Evolutionary conservation across 2,797 vertebrate genomes (phyloP).

Genomic region (Bradypodion ventrale): DNA sequence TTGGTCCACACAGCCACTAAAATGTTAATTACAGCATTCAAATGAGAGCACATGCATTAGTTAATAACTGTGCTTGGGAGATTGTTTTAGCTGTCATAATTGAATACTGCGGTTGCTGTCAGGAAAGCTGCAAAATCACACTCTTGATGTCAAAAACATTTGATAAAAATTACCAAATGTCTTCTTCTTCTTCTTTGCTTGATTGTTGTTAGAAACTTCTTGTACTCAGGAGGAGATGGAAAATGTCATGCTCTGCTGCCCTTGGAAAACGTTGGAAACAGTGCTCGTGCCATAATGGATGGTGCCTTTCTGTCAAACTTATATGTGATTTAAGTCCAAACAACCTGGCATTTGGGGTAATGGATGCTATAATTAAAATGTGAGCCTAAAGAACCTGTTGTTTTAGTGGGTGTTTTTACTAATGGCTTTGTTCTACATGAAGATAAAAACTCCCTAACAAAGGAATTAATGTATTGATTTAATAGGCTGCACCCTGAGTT

Average conservation of each 20-base stretch:
- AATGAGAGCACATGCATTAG: slow-evolving; percentile 25
- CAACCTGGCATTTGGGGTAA: slow-evolving; percentile 59
- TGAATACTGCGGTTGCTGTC: slow-evolving; percentile 6
- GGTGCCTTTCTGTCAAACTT: slow-evolving; percentile 52
- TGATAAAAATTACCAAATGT: slow-evolving; percentile 36
- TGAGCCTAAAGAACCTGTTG: slow-evolving; percentile 65
- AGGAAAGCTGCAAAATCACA: slow-evolving; percentile 1
- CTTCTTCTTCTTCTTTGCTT: not conserved
- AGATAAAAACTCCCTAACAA: slow-evolving; percentile 74
- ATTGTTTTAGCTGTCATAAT: not conserved
- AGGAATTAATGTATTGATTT: slow-evolving; percentile 74
- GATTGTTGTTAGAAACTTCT: slow-evolving; percentile 18
- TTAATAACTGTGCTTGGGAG: slow-evolving; percentile 37
- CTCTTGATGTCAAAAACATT: not conserved
- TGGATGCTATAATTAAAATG: slow-evolving; percentile 67
- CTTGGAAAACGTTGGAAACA: slow-evolving; percentile 43
- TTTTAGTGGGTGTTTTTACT: slow-evolving; percentile 68
- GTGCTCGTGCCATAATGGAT: not conserved
- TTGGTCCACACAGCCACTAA: slow-evolving; percentile 46
- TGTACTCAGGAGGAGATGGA: not conserved
- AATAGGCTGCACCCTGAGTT: slow-evolving; percentile 73
- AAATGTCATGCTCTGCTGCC: slow-evolving; percentile 15
- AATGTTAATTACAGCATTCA: slow-evolving; percentile 65
- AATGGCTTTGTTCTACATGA: slow-evolving; percentile 70
- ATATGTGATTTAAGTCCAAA: slow-evolving; percentile 57